Conservation (phyloP, 2,888 invertebrate species). For the Drosophila paramelanica region DNA sequence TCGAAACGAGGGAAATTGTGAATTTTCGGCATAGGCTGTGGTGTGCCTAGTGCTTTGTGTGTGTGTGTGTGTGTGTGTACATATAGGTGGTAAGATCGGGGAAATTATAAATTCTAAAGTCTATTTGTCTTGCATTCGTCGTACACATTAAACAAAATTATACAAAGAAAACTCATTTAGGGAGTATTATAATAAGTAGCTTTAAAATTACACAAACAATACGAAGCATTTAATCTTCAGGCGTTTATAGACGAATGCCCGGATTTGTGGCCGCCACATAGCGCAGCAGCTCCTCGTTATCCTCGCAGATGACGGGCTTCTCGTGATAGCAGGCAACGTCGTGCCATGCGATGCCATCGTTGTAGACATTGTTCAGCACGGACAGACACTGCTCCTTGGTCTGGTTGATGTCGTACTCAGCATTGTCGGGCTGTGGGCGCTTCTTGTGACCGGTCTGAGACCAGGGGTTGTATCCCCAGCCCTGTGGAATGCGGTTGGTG, state of each 20-base stretch:
- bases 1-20: conserved; percentile 49
- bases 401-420: conserved; percentile 95
- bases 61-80: conserved; percentile 4
- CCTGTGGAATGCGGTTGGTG: conserved; percentile 88
- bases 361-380: conserved; percentile 96
- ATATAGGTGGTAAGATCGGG: conserved; percentile 68
- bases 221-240: conserved; percentile 46
- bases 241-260: conserved; percentile 90
- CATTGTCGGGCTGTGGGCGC: conserved; percentile 94
- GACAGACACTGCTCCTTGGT: conserved; percentile 95
- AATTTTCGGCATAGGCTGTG: conserved; percentile 33
- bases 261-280: conserved; percentile 94
- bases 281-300: conserved; percentile 94
- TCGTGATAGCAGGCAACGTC: conserved; percentile 97
- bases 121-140: conserved; percentile 82
- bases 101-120: conserved; percentile 84
- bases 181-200: conserved; percentile 79
- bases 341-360: conserved; percentile 97
- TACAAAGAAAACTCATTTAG: conserved; percentile 76
- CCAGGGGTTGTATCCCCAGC: conserved; percentile 93
- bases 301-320: conserved; percentile 96
- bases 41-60: background rate
- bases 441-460: conserved; percentile 96
- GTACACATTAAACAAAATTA: conserved; percentile 80
- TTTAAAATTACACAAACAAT: conserved; percentile 80